Evolutionary conservation across 2,797 vertebrate species (phyloP).

Genomic region (Cetoscarus ocellatus): DNA sequence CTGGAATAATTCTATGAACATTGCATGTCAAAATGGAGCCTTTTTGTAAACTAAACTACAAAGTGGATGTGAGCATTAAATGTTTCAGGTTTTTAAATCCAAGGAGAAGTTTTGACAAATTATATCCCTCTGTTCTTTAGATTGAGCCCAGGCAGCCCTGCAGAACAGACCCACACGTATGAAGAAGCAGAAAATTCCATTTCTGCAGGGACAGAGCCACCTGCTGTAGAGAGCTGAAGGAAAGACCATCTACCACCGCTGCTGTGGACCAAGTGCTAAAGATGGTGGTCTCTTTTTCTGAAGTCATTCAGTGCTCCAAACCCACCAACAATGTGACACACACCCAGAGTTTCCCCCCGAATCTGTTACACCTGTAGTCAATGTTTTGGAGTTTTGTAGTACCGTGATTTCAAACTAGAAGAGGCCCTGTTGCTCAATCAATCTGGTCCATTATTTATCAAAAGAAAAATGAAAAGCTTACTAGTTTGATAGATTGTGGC

Average conservation of each 20-base stretch:
- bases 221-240: slow-evolving; percentile 82
- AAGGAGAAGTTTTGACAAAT: not conserved
- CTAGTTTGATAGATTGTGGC: slow-evolving; percentile 65
- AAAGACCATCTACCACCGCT: slow-evolving; percentile 63
- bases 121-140: slow-evolving; percentile 45
- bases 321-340: slow-evolving; percentile 37
- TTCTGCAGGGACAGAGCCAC: slow-evolving; percentile 72
- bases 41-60: not conserved
- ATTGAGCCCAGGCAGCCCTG: slow-evolving; percentile 74
- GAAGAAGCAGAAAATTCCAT: slow-evolving; percentile 74
- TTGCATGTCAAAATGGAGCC: too few relatives aligned
- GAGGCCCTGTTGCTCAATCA: slow-evolving; percentile 36
- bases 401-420: slow-evolving; percentile 59
- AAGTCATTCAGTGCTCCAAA: slow-evolving; percentile 42
- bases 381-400: slow-evolving; percentile 72
- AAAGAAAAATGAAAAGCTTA: slow-evolving; percentile 68
- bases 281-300: slow-evolving; percentile 65
- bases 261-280: slow-evolving; percentile 78
- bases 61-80: not conserved
- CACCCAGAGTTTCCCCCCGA: slow-evolving; percentile 55
- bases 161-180: slow-evolving; percentile 64
- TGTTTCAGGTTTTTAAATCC: not conserved
- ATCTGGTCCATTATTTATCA: slow-evolving; percentile 66
- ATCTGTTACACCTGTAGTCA: slow-evolving; percentile 59
- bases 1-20: too few relatives aligned